phyloP scores from a whole-genome alignment of 2,888 invertebrate species.

The Drosophila nr. fundita region DNA sequence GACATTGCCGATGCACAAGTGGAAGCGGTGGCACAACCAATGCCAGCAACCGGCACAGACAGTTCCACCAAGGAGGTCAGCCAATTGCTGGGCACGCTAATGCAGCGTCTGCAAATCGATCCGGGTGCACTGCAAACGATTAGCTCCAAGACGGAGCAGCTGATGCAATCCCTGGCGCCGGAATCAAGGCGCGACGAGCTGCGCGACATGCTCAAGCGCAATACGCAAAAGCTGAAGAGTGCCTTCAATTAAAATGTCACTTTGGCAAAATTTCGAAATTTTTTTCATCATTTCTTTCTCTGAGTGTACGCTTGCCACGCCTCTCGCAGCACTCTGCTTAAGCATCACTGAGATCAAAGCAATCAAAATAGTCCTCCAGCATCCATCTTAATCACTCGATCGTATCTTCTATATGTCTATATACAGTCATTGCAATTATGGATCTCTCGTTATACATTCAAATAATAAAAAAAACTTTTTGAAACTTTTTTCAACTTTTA shows the following conservation, averaged over 20 bases:
- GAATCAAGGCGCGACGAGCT: slow-evolving; percentile 71
- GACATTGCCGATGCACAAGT: background rate
- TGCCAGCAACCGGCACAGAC: background rate
- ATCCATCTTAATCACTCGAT: background rate
- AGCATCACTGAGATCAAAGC: slow-evolving; percentile 3
- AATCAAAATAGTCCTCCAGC: background rate
- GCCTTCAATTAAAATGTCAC: slow-evolving; percentile 55
- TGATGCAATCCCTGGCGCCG: slow-evolving; percentile 63
- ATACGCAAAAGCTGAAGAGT: slow-evolving; percentile 70
- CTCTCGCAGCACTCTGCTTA: background rate
- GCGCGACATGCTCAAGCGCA: slow-evolving; percentile 64
- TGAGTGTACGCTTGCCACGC: background rate
- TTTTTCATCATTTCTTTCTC: background rate
- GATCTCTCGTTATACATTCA: background rate
- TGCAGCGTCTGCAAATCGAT: slow-evolving; percentile 59
- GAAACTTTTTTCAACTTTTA: background rate
- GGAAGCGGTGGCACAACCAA: background rate
- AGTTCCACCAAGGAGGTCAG: background rate
- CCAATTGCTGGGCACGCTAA: slow-evolving; percentile 27
- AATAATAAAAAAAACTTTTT: background rate
- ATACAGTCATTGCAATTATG: background rate
- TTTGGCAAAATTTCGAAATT: background rate
- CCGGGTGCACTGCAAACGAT: slow-evolving; percentile 49
- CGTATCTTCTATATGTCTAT: background rate
- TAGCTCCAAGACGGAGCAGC: slow-evolving; percentile 64